Conservation (phyloP, 2,888 invertebrate species). For the Cerastoderma edule region DNA sequence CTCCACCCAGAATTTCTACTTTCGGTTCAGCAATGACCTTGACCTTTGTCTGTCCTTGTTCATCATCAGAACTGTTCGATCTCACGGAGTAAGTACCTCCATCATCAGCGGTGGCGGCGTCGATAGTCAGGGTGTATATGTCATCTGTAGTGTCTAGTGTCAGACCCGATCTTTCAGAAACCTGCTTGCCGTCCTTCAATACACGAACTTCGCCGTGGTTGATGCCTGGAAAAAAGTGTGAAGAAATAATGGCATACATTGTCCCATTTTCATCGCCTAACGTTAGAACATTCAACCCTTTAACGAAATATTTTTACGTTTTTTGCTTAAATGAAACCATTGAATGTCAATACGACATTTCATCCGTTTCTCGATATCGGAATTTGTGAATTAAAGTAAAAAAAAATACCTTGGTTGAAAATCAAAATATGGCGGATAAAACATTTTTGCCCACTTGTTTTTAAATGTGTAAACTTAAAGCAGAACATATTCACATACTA, state of each 20-base stretch:
- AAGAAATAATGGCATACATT: not conserved
- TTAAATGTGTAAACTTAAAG: too few species aligned
- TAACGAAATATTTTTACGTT: too few species aligned
- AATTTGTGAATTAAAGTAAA: too few species aligned
- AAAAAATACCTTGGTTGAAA: too few species aligned
- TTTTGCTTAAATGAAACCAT: too few species aligned
- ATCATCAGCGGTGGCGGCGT: constrained; percentile 3
- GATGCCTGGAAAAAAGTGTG: constrained; percentile 6
- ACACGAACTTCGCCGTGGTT: not conserved
- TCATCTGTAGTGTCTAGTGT: constrained; percentile 4
- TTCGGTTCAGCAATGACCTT: constrained; percentile 10
- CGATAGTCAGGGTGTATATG: constrained; percentile 17
- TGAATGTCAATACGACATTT: too few species aligned
- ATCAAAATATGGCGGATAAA: too few species aligned
- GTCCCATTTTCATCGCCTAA: too few species aligned
- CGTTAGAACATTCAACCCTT: too few species aligned
- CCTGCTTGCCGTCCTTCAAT: constrained; percentile 6
- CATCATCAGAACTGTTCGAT: not conserved
- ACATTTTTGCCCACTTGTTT: too few species aligned
- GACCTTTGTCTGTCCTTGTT: constrained; percentile 13
- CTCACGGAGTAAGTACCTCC: constrained; percentile 4
- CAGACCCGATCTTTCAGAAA: not conserved
- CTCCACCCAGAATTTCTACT: not conserved
- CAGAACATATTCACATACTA: too few species aligned
- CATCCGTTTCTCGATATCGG: too few species aligned